These are phyloP conservation scores for Erannis defoliaria DNA, from an alignment of 2,888 invertebrate genomes.

Conservation along the genomic window DNA sequence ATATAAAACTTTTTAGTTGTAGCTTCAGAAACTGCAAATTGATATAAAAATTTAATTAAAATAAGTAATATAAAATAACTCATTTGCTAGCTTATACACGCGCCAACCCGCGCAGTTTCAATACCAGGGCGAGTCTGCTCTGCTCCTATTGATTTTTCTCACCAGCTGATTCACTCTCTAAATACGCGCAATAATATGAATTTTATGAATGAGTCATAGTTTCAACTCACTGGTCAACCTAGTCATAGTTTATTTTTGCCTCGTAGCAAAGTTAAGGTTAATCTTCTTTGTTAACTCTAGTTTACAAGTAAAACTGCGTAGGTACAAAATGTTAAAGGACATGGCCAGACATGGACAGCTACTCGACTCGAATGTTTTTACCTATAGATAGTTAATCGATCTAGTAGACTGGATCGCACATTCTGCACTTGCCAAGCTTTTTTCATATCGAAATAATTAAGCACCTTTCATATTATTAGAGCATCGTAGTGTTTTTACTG, in stretches of 20 bases:
- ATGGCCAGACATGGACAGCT: conserved; percentile 30
- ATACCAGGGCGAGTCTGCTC: conserved; percentile 48
- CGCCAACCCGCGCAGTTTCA: conserved; percentile 26
- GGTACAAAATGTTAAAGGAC: conserved; percentile 28
- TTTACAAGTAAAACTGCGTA: conserved; percentile 25
- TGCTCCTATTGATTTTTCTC: conserved; percentile 82
- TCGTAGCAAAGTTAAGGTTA: conserved; percentile 49
- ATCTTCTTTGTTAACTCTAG: conserved; percentile 21
- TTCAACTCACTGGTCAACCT: no score
- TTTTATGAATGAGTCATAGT: no score
- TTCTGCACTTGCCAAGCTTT: background rate
- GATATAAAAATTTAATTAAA: background rate
- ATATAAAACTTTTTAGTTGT: background rate
- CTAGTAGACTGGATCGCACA: background rate
- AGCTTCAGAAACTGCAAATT: background rate
- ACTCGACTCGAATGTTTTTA: conserved; percentile 1
- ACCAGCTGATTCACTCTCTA: conserved; percentile 75
- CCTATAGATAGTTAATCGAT: conserved; percentile 3
- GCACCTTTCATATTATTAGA: no score
- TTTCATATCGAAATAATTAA: no score
- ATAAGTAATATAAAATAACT: background rate
- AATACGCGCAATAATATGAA: conserved; percentile 75
- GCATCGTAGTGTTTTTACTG: no score
- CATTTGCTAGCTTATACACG: conserved; percentile 4
- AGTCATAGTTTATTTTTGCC: conserved; percentile 71